Conservation (phyloP, 2,888 invertebrate genomes). For the Stenurella melanura region DNA sequence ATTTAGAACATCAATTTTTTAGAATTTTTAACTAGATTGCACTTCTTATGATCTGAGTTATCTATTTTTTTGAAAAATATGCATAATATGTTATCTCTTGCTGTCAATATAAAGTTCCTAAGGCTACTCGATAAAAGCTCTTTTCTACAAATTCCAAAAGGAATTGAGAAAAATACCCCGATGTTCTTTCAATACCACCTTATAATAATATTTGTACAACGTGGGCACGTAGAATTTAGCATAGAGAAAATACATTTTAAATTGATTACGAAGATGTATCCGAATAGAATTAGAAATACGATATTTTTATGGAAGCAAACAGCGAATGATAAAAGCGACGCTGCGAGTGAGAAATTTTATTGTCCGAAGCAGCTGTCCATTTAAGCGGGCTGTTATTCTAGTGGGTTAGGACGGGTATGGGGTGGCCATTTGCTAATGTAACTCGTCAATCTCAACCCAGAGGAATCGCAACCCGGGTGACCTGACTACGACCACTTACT, state of each 20-base stretch:
- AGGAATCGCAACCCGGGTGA: conserved; percentile 26
- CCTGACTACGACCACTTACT: conserved; percentile 39
- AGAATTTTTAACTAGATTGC: too few relatives aligned
- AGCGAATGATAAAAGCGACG: conserved; percentile 38
- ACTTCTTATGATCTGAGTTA: too few relatives aligned
- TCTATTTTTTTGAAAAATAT: too few relatives aligned
- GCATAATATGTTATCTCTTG: too few relatives aligned
- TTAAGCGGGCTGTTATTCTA: conserved; percentile 38
- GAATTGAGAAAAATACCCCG: too few relatives aligned
- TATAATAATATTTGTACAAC: conserved; percentile 4
- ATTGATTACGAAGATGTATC: conserved; percentile 35
- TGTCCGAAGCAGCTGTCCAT: conserved; percentile 69
- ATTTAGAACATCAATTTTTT: too few relatives aligned
- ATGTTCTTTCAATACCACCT: not conserved
- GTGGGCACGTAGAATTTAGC: conserved; percentile 18
- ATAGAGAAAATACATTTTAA: conserved; percentile 34
- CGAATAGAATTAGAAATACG: conserved; percentile 39
- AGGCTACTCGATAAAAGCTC: too few relatives aligned
- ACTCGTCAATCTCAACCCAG: conserved; percentile 70
- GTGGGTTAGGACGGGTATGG: conserved; percentile 45
- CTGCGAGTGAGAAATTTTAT: conserved; percentile 66
- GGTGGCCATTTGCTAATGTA: conserved; percentile 71
- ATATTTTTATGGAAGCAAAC: conserved; percentile 44
- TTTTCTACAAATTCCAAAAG: too few relatives aligned
- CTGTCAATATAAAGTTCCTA: too few relatives aligned